These are phyloP conservation scores for Rachycentron canadum DNA, from an alignment of 2,797 vertebrate genomes.

Conservation along the genomic window DNA sequence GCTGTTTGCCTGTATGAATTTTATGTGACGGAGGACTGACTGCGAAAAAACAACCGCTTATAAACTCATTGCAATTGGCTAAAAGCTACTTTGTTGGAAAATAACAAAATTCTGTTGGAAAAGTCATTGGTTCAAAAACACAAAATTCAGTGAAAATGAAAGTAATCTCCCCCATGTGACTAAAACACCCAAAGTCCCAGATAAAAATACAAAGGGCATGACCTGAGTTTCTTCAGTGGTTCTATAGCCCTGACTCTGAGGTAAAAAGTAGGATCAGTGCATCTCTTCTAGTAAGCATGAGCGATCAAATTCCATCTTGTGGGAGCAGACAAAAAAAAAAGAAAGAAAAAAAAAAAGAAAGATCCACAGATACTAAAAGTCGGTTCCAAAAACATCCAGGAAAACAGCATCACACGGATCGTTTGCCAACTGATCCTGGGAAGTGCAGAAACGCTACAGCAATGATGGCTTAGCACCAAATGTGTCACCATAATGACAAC, in stretches of 20 bases:
- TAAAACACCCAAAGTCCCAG: slow-evolving; percentile 19
- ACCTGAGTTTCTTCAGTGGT: neutral
- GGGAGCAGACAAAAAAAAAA: neutral
- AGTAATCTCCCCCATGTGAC: neutral
- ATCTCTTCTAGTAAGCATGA: neutral
- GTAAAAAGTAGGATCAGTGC: neutral
- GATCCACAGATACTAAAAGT: neutral
- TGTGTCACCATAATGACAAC: slow-evolving; percentile 12
- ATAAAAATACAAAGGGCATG: neutral
- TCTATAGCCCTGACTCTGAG: neutral
- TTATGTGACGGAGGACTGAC: neutral
- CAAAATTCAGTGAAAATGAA: neutral
- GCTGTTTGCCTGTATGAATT: neutral
- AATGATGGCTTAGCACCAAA: neutral
- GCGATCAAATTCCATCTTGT: neutral
- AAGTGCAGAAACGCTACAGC: neutral
- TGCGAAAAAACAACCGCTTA: neutral
- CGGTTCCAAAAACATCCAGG: neutral
- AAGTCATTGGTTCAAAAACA: neutral
- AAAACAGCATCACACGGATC: neutral
- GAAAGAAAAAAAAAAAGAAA: neutral
- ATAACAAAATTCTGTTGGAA: neutral
- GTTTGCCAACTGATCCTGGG: neutral
- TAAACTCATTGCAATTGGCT: neutral
- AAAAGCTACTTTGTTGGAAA: neutral